Conservation (phyloP, 2,797 vertebrate genomes). For the Hafferia zeledoni region DNA sequence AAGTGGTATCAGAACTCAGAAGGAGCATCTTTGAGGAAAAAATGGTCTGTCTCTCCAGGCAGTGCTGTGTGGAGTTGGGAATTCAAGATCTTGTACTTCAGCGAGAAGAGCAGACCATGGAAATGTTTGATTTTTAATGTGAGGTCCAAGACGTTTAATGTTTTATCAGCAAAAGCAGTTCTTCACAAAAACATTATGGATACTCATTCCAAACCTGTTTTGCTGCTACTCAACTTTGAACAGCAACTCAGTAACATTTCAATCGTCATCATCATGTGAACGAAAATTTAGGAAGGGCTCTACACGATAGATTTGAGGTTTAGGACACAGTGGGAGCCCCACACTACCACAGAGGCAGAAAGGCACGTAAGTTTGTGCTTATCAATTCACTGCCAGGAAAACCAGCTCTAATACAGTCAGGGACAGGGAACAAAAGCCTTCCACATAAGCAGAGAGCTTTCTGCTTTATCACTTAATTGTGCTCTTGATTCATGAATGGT, state of each 20-base stretch:
- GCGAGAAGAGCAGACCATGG: not conserved
- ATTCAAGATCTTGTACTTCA: not conserved
- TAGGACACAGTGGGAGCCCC: not conserved
- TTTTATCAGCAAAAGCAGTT: not conserved
- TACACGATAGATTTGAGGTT: not conserved
- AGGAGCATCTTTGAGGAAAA: not conserved
- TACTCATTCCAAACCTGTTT: not conserved
- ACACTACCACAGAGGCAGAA: not conserved
- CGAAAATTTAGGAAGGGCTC: too few relatives aligned
- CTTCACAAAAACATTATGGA: not conserved
- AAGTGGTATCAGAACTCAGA: not conserved
- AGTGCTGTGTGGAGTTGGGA: fast-evolving
- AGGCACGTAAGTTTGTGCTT: not conserved
- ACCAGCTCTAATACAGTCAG: not conserved
- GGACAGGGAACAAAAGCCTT: not conserved
- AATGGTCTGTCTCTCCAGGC: not conserved
- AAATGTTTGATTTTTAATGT: not conserved
- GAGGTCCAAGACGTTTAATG: not conserved
- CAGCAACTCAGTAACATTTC: not conserved
- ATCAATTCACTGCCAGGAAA: not conserved
- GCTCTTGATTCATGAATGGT: not conserved
- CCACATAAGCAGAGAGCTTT: not conserved
- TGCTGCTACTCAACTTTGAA: not conserved
- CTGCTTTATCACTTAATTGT: not conserved
- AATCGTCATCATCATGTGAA: too few relatives aligned